Evolutionary conservation across 2,113 vertebrate genomes (phyloP).

Genomic region (Piprites chloris): DNA sequence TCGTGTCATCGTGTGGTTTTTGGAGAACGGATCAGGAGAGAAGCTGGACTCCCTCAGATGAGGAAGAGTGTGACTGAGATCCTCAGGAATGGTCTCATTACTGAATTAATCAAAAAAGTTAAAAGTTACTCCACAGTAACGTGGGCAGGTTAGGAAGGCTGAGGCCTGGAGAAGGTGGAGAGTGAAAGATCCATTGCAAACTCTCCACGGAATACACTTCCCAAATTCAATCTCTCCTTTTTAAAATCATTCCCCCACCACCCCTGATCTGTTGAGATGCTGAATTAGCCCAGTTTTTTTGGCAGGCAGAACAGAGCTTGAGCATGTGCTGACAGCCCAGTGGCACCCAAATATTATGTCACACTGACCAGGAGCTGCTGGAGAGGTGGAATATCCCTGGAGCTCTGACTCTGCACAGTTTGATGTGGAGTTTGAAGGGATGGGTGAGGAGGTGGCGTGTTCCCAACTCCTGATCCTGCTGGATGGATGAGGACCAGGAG

Average conservation of each 20-base stretch:
- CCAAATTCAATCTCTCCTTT: constrained; percentile 67
- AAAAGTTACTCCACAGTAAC: constrained; percentile 62
- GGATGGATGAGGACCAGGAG: background rate
- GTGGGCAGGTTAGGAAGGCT: constrained; percentile 27
- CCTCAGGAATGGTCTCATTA: constrained; percentile 61
- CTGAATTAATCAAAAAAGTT: no score
- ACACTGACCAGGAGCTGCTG: background rate
- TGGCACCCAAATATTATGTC: background rate
- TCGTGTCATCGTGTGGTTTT: background rate
- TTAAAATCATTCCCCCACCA: background rate
- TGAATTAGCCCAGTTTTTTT: constrained; percentile 65
- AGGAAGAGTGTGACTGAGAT: constrained; percentile 37
- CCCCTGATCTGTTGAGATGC: constrained; percentile 36
- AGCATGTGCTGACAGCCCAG: background rate
- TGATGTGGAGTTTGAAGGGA: background rate
- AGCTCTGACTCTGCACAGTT: background rate
- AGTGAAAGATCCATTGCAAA: constrained; percentile 35
- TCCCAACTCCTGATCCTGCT: background rate
- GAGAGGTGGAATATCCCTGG: background rate
- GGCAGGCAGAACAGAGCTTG: constrained; percentile 20
- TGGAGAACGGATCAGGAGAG: background rate
- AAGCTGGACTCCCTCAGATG: background rate
- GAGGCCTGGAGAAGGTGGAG: constrained; percentile 34
- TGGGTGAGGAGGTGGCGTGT: background rate
- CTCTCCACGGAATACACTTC: constrained; percentile 50